These are phyloP conservation scores for Lagenorhynchus albirostris DNA, from an alignment of 2,113 vertebrate species.

Conservation along the genomic window DNA sequence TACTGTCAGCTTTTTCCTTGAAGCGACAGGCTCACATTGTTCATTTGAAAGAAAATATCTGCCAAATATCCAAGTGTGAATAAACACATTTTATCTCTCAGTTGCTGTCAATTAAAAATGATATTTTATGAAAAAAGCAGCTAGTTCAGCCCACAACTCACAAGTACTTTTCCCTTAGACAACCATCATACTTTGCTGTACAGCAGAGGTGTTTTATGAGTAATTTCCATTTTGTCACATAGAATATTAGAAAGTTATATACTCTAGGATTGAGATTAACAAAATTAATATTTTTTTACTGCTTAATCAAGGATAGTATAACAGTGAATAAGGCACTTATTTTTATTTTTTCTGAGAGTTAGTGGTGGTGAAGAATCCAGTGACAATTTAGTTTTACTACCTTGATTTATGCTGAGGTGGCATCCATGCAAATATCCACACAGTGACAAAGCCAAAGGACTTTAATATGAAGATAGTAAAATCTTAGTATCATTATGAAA, in stretches of 20 bases:
- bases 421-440: neutral
- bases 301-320: neutral
- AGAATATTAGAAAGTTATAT: neutral
- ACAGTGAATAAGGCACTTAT: neutral
- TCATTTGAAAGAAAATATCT: conserved; percentile 14
- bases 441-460: neutral
- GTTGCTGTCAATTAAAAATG: neutral
- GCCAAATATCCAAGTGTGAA: neutral
- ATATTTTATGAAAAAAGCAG: neutral
- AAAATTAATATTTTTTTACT: conserved; percentile 4
- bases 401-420: neutral
- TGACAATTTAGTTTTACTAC: neutral
- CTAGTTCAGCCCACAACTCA: neutral
- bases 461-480: neutral
- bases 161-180: neutral
- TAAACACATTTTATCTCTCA: neutral
- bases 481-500: neutral
- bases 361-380: neutral
- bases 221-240: neutral
- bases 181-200: neutral
- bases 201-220: neutral
- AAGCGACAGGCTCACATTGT: neutral
- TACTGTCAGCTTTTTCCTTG: neutral
- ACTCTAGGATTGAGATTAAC: neutral
- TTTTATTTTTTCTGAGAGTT: neutral